phyloP scores from a whole-genome alignment of 2,113 vertebrate species.

The Onychorhynchus coronatus region DNA sequence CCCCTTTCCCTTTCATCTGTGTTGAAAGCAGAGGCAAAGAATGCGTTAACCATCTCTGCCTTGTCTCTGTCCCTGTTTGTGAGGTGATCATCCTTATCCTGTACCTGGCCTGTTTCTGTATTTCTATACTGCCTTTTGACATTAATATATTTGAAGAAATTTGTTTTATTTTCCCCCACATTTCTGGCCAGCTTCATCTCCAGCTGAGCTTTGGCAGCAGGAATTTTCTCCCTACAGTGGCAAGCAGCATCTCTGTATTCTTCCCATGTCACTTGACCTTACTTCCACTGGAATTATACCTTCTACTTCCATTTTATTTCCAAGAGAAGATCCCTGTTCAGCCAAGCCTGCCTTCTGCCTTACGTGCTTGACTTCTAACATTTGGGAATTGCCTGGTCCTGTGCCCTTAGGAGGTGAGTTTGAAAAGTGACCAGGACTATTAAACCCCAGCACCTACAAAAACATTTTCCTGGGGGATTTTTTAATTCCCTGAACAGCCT shows the following conservation, averaged over 20 bases:
- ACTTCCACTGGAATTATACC: neutral
- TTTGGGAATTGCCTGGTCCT: neutral
- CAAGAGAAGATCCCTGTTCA: neutral
- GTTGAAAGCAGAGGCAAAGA: neutral
- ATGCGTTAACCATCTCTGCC: accelerated
- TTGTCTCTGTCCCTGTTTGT: neutral
- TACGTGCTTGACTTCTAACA: neutral
- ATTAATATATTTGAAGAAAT: neutral
- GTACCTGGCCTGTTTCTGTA: neutral
- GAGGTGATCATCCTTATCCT: neutral
- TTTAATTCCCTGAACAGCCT: neutral
- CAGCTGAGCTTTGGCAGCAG: neutral
- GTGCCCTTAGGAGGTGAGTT: neutral
- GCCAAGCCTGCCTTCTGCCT: neutral
- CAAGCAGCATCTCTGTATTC: neutral
- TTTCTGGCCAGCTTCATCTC: neutral
- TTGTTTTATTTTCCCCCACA: accelerated
- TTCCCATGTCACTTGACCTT: neutral
- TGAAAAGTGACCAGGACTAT: neutral
- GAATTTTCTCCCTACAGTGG: neutral
- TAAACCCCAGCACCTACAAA: neutral
- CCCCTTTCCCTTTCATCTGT: accelerated
- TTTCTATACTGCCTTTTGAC: neutral
- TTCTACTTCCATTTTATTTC: neutral
- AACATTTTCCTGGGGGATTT: neutral